Evolutionary conservation across 2,797 vertebrate genomes (phyloP), one percentile per base, ranked within the genome.

Genomic region (Chaunax sp.): DNA sequence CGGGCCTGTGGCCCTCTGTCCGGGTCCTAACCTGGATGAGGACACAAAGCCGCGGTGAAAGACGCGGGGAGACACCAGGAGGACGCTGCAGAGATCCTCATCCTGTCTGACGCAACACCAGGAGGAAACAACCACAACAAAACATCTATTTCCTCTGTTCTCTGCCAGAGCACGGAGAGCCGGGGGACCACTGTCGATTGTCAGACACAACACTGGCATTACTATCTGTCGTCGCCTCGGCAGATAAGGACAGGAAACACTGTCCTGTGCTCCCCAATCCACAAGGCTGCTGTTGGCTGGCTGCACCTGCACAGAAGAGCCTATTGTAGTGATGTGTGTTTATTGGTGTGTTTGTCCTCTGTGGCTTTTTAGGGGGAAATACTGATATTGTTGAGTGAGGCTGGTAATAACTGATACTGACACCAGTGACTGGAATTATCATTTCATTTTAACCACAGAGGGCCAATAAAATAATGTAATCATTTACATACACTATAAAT

Each of bases 131-230:
- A 63, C 52, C 56, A 33, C 74, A 76, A 75, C 78, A 79, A 77
- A 80, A 81, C 58, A 83, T 66, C 26, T n/a, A 81, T 67, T 89
- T 91, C 90, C 90, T 89, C 47, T 59, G 54, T 46, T 37, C 19
- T 70, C 53, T 64, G 75, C 40, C 50, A 53, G 58, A 47, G 20
- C 25, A 26, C 69, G 59, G 51, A 22, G 30, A 41, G 25, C 20
- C 2, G 4, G 63, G 64, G 62, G 72, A 66, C 73, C 65, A 72
- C 69, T 85, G 88, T 86, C 61, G 33, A 77, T 63, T 59, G 82
- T 87, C 78, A 91, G 88, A 90, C 87, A 90, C 85, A 84, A 86
- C 85, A 78, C 46, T 62, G 75, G 64, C 81, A 82, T 83, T 86
- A 76, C 33, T 77, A 35, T 90, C 85, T 0, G 28, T 91, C 76